Base-by-base conservation (phyloP, 2,113 vertebrate genomes). In the Drymodes brunneopygia region DNA sequence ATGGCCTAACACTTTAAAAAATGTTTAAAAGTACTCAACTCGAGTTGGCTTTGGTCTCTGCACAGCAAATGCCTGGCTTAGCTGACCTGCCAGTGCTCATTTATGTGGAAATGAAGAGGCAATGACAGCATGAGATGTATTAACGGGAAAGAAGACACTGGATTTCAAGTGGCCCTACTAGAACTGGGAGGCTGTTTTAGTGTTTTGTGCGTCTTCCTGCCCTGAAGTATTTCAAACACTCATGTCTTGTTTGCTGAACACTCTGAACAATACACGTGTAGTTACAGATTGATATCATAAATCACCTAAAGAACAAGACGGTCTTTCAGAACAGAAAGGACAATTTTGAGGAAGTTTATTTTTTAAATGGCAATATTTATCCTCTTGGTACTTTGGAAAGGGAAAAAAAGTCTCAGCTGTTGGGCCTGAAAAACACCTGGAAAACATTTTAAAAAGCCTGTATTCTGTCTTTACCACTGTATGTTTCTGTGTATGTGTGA, bases 211-310 rank as follows among this genome's bases (percentile, higher is more conserved):
- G 12, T 93, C 85, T 96, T 95, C 81, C 62, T 72, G 95, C 80
- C 80, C 64, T 74, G 90, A 92, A 94, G 67, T 94, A 81, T 97
- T 95, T 95, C 87, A 96, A 96, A 88, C 91, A 92, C 94, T 96
- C 89, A 65, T 0, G 5, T 91, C 88, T 96, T 97, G 97, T 97
- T 97, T 97, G 95, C 94, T 70, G 96, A 97, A 96, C 95, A 84
- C 92, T 94, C 88, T 94, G 74, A 94, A 94, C 91, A 94, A 90
- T 92, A 70, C 51, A 53, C 5, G 0, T 81, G 88, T 69, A 91
- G 81, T 92, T 94, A 95, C 95, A 88, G 89, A 81, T 8, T 83
- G 93, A 47, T 95, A 69, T 36, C 90, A 95, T 96, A 91, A 96
- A 97, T 95, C 86, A 89, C 73, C 75, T 51, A 47, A 88, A 92